These are phyloP conservation scores for Hypolimnas misippus DNA, from an alignment of 2,888 invertebrate genomes.

Conservation along the genomic window DNA sequence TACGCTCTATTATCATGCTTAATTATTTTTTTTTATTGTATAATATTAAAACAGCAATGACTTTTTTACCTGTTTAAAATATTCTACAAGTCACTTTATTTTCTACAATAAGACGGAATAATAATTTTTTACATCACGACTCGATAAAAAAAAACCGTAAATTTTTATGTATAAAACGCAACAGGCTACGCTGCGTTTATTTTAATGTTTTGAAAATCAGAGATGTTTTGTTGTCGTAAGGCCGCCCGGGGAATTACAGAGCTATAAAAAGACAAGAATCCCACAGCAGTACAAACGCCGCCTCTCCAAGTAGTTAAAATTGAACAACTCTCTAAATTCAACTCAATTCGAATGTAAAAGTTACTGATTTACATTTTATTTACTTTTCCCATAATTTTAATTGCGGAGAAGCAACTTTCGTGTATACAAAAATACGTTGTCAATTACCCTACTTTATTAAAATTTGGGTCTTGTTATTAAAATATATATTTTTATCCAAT, in stretches of 20 bases:
- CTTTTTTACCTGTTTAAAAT: too few relatives aligned
- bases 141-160: too few relatives aligned
- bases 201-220: constrained; percentile 1
- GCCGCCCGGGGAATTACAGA: constrained; percentile 47
- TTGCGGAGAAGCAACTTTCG: constrained; percentile 25
- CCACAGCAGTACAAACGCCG: constrained; percentile 43
- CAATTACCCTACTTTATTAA: neutral
- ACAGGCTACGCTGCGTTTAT: neutral
- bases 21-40: too few relatives aligned
- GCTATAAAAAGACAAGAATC: constrained; percentile 44
- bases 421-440: constrained; percentile 20
- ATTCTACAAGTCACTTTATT: too few relatives aligned
- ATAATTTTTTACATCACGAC: too few relatives aligned
- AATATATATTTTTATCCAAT: too few relatives aligned
- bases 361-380: constrained; percentile 55
- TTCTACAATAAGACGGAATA: too few relatives aligned
- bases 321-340: constrained; percentile 59
- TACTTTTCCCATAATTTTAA: constrained; percentile 39
- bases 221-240: constrained; percentile 21
- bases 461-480: neutral
- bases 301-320: constrained; percentile 60
- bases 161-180: neutral
- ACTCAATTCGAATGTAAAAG: constrained; percentile 46
- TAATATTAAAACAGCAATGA: too few relatives aligned
- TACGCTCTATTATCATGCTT: too few relatives aligned